Percentiles rank a stretch among this genome's conserved stretches.
Conservation (phyloP, 2,888 invertebrate species). For the Cynaeus angustus region DNA sequence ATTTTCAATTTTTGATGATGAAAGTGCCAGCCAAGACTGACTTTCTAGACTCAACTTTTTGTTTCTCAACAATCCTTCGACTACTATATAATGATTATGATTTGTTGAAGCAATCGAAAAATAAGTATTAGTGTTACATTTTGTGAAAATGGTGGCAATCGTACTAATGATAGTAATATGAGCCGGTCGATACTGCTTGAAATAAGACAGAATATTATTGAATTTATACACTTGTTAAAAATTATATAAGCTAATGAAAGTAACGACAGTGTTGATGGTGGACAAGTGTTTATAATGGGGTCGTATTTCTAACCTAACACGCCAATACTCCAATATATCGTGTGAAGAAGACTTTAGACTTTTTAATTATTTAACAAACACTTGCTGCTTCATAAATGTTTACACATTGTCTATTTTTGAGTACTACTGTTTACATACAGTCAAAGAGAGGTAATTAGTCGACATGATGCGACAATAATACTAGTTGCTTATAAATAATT, state of each 20-base stretch:
- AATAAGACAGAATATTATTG: constrained; percentile 30
- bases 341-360: constrained; percentile 25
- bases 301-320: constrained; percentile 40
- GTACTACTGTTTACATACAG: constrained; percentile 6
- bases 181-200: constrained; percentile 28
- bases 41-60: too few species aligned
- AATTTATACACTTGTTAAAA: constrained; percentile 31
- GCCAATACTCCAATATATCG: constrained; percentile 25
- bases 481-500: constrained; percentile 6
- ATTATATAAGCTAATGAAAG: constrained; percentile 30
- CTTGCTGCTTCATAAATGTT: constrained; percentile 29
- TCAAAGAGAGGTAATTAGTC: constrained; percentile 3
- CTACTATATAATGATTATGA: constrained; percentile 6
- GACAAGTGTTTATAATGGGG: constrained; percentile 42
- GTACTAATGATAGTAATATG: constrained; percentile 32
- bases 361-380: constrained; percentile 41
- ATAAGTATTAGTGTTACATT: constrained; percentile 28
- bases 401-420: constrained; percentile 26
- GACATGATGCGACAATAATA: constrained; percentile 21
- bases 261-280: constrained; percentile 28
- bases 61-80: neutral
- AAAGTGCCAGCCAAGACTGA: neutral
- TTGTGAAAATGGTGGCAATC: constrained; percentile 26
- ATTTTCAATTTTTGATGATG: constrained; percentile 2
- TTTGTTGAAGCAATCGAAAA: constrained; percentile 9